Evolutionary conservation across 2,888 invertebrate species (phyloP).

Genomic region (Micoletzkya japonica): DNA sequence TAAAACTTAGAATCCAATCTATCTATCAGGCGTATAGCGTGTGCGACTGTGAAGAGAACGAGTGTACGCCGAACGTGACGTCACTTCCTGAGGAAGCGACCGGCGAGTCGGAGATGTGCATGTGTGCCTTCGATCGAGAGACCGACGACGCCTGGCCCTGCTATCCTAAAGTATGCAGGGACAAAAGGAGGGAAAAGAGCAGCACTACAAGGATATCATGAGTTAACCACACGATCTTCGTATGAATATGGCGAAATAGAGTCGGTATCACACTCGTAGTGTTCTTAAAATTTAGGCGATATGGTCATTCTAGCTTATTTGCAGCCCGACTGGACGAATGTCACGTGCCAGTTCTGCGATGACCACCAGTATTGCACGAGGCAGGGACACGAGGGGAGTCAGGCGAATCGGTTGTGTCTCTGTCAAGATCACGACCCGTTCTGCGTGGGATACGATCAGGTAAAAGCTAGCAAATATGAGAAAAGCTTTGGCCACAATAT

Average conservation of each 20-base stretch:
- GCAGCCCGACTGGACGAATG: conserved; percentile 31
- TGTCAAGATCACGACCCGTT: conserved; percentile 21
- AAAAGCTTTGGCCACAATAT: background rate
- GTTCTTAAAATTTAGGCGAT: background rate
- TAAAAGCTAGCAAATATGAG: background rate
- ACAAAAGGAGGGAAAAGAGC: too few relatives aligned
- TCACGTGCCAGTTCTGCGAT: conserved; percentile 36
- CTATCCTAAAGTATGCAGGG: conserved; percentile 11
- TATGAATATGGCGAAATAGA: background rate
- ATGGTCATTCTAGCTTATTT: background rate
- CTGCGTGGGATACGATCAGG: conserved; percentile 25
- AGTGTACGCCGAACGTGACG: conserved; percentile 16
- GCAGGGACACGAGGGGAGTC: background rate
- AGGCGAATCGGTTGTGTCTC: conserved; percentile 4
- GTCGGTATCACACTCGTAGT: background rate
- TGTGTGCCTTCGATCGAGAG: conserved; percentile 28
- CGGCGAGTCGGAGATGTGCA: conserved; percentile 4
- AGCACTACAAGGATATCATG: too few relatives aligned
- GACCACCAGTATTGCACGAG: conserved; percentile 37
- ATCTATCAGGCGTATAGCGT: background rate
- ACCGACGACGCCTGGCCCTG: conserved; percentile 28
- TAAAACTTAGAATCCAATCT: too few relatives aligned
- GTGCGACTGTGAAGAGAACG: conserved; percentile 21
- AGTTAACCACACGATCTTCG: too few relatives aligned
- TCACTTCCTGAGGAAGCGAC: conserved; percentile 16